Evolutionary conservation across 2,888 invertebrate species (phyloP), one percentile per base, ranked within the genome.

Genomic region (Drosophila fulvimacula): DNA sequence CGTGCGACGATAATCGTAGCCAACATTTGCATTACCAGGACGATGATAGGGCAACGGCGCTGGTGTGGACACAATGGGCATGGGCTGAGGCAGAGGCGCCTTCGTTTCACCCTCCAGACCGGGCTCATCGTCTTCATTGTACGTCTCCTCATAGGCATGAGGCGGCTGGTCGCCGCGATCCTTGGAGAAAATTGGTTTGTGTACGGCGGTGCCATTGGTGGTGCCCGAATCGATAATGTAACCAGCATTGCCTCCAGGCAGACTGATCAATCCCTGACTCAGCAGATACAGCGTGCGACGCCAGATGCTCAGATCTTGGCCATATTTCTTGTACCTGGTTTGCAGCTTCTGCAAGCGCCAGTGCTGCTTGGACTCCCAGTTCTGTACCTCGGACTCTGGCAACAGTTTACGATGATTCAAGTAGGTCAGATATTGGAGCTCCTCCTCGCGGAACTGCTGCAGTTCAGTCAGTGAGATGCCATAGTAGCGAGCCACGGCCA

Each of bases 101-200:
- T 53, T 78, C 1, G 89, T 71, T 27, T 82, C 82, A 15, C 82
- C 89, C 38, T 86, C 90, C 9, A 92, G 69, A 0, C 90, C 91
- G 0, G 92, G 91, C 49, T 92, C 92, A 17, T 90, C 86, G 0
- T 87, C 86, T 0, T 83, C 84, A 6, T 91, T 90, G n/a, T 85
- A 75, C 5, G 83, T 80, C 39, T 92, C 92, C 15, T 91, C 90
- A 44, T 88, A 91, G 0, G 79, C 69, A 68, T 92, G 88, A 0
- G 93, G 92, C 1, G 92, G 93, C 55, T 93, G 93, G 78, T 93
- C 92, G 0, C 92, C 92, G 15, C 92, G 91, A 75, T 92, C 91
- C 60, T 88, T 90, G 7, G 91, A 91, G 56, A 92, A 88, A 0
- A 75, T 73, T 0, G 81, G 75, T n/a, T 81, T 83, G 15, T 73